Evolutionary conservation across 2,797 vertebrate genomes (phyloP).

Genomic region (Cossypha caffra): DNA sequence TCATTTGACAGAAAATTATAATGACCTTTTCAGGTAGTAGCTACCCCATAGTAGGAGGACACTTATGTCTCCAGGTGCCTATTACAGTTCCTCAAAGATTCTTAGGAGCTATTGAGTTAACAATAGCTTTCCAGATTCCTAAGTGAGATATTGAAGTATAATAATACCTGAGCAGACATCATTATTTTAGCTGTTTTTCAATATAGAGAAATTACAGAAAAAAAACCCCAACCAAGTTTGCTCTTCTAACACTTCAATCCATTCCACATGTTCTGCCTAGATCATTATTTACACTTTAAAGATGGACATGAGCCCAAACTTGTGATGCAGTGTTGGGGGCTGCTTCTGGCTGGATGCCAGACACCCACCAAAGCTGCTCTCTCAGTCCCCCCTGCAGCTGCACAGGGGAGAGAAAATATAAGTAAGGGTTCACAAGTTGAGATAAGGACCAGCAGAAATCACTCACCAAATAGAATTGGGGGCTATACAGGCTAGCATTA

Average conservation of each 20-base stretch:
- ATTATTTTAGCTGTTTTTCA: background rate
- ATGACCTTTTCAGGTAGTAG: background rate
- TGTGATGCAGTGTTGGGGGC: background rate
- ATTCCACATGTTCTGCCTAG: background rate
- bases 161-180: background rate
- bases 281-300: background rate
- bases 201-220: background rate
- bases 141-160: background rate
- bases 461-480: fast-evolving
- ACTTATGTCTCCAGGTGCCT: background rate
- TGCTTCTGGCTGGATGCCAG: background rate
- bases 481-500: background rate
- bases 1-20: background rate
- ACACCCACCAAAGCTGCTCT: background rate
- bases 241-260: background rate
- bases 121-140: background rate
- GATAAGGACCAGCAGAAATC: background rate
- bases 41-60: background rate
- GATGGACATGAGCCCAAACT: background rate
- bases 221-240: background rate
- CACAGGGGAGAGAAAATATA: background rate
- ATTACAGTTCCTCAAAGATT: background rate
- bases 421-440: background rate
- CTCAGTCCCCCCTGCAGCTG: background rate
- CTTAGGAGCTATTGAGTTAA: background rate